Percentiles rank a stretch among this genome's conserved stretches.
Evolutionary conservation across 2,113 vertebrate genomes (phyloP).

Genomic region (Mola mola): DNA sequence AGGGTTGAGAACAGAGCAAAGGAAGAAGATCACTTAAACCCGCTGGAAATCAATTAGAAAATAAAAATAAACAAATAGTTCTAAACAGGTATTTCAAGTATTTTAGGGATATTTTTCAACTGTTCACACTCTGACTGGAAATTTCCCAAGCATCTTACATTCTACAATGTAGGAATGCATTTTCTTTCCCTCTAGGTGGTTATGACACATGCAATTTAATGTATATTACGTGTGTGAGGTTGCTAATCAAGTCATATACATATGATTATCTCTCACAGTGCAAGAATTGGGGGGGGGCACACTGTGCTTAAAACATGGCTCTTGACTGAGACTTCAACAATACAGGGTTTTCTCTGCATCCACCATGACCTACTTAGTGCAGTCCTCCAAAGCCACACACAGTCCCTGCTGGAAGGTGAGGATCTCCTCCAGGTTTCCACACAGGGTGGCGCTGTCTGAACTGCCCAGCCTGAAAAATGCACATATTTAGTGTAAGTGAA

Average conservation of each 20-base stretch:
- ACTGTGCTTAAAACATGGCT: neutral
- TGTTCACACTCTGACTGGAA: no score
- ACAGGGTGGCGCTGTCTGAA: constrained; percentile 84
- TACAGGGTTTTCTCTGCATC: neutral
- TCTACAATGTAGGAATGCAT: no score
- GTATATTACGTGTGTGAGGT: no score
- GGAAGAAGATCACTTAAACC: no score
- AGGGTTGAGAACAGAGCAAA: no score
- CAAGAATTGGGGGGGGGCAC: neutral
- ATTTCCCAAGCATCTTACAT: no score
- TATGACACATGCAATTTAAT: no score
- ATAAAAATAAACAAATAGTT: no score
- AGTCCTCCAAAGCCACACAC: constrained; percentile 92
- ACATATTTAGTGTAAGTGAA: neutral
- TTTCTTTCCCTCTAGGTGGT: no score
- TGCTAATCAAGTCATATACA: neutral
- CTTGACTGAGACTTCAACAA: neutral
- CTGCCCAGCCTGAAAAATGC: constrained; percentile 83
- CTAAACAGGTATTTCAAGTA: no score
- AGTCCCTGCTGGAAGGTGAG: constrained; percentile 93
- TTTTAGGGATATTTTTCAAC: no score
- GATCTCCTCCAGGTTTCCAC: constrained; percentile 95
- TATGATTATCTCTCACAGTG: neutral
- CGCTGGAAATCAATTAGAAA: no score
- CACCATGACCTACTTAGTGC: constrained; percentile 87